Conservation (phyloP, 1,140 invertebrate species). For the Caligus rogercresseyi region DNA sequence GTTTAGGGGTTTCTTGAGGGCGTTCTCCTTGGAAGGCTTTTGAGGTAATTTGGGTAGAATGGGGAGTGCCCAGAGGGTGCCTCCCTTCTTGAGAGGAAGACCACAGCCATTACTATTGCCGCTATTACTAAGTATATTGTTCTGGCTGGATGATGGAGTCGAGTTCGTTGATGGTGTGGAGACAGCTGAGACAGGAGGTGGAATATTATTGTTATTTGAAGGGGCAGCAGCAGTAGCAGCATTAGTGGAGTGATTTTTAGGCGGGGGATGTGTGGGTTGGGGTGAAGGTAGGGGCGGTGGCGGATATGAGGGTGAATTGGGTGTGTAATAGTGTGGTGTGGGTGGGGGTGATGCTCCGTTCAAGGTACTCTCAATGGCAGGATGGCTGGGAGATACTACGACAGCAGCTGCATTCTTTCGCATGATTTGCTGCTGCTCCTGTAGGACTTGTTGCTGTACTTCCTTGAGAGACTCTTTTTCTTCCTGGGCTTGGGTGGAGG, state of each 20-base stretch:
- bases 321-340: not conserved
- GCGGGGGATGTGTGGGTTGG: not conserved
- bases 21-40: slow-evolving; percentile 1
- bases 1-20: not conserved
- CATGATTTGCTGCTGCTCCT: not conserved
- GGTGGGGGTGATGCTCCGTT: not conserved
- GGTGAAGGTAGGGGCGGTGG: not conserved
- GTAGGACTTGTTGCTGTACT: not conserved
- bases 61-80: slow-evolving; percentile 5
- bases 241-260: not conserved
- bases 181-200: not conserved
- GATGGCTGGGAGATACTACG: not conserved
- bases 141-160: not conserved
- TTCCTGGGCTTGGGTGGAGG: not conserved
- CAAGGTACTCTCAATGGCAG: too few species aligned
- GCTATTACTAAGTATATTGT: too few species aligned
- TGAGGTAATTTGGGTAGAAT: slow-evolving; percentile 16
- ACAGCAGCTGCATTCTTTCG: not conserved
- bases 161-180: not conserved
- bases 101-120: not conserved
- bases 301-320: not conserved
- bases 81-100: slow-evolving; percentile 1
- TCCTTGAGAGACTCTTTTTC: not conserved
- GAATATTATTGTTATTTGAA: not conserved
- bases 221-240: not conserved